Evolutionary conservation across 2,888 invertebrate species (phyloP).

Genomic region (Brachyptera putata): DNA sequence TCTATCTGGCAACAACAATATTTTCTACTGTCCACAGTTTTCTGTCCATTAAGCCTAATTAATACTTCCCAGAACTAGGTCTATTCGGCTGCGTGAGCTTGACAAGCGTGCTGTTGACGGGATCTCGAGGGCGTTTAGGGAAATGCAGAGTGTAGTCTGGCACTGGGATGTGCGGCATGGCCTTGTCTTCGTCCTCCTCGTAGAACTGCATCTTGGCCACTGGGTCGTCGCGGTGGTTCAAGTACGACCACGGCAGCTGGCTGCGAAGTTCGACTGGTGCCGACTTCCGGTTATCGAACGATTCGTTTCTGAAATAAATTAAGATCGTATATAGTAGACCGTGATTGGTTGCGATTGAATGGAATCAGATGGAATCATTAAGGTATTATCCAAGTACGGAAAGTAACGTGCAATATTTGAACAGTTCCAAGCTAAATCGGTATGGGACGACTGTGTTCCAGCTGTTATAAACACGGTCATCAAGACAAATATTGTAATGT

Average conservation of each 20-base stretch:
- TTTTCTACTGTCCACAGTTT: no score
- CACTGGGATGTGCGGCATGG: slow-evolving; percentile 56
- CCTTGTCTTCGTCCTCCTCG: slow-evolving; percentile 50
- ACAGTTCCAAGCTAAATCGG: no score
- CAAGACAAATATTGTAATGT: no score
- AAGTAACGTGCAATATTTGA: no score
- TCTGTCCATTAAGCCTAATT: no score
- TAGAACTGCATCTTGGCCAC: slow-evolving; percentile 38
- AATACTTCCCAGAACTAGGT: background rate
- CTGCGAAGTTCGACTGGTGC: slow-evolving; percentile 49
- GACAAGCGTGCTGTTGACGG: background rate
- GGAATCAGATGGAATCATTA: no score
- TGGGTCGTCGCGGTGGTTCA: slow-evolving; percentile 43
- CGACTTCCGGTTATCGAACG: slow-evolving; percentile 3
- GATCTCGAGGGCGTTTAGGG: slow-evolving; percentile 42
- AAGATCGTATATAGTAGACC: no score
- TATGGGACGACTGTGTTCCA: no score
- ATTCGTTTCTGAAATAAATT: slow-evolving; percentile 2
- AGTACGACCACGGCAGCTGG: slow-evolving; percentile 60
- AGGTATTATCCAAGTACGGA: no score
- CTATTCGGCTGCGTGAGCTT: background rate
- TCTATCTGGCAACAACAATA: no score
- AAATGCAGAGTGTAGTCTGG: slow-evolving; percentile 56
- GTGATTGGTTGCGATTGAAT: no score
- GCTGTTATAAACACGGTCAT: no score